Evolutionary conservation across 2,113 vertebrate species (phyloP).

Genomic region (Otis tarda): DNA sequence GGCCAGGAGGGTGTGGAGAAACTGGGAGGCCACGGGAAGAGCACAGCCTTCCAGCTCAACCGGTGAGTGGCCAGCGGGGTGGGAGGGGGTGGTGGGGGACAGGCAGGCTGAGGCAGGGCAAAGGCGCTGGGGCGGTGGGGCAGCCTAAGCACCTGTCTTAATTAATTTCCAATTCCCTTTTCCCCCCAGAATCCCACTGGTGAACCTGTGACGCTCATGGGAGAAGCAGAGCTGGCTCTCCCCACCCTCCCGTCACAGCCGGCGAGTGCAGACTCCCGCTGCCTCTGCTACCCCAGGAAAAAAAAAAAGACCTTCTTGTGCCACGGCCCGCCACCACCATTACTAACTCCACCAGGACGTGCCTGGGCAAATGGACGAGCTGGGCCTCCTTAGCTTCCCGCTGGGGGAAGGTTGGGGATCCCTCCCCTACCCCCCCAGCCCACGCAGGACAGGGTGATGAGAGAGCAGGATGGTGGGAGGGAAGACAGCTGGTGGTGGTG

Average conservation of each 20-base stretch:
- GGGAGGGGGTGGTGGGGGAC: neutral
- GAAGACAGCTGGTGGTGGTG: neutral
- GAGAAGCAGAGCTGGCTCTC: constrained; percentile 27
- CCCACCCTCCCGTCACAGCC: neutral
- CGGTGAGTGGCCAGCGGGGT: constrained; percentile 60
- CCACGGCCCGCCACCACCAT: constrained; percentile 37
- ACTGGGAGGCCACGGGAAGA: constrained; percentile 42
- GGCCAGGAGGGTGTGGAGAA: constrained; percentile 55
- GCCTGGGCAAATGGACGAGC: constrained; percentile 12
- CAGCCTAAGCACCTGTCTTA: accelerated
- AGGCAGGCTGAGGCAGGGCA: neutral
- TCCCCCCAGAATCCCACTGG: constrained; percentile 78
- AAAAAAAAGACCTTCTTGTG: constrained; percentile 38
- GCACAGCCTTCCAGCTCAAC: constrained; percentile 78
- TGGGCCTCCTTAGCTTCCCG: neutral
- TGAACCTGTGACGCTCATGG: constrained; percentile 77
- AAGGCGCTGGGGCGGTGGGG: accelerated
- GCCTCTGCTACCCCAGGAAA: constrained; percentile 37
- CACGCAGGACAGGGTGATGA: neutral
- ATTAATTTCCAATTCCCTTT: constrained; percentile 13
- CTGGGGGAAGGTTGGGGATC: neutral
- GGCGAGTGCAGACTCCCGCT: neutral
- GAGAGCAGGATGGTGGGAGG: neutral
- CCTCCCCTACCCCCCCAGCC: neutral
- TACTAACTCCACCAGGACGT: neutral